Conservation (phyloP, 2,888 invertebrate species). For the Nebria salina region DNA sequence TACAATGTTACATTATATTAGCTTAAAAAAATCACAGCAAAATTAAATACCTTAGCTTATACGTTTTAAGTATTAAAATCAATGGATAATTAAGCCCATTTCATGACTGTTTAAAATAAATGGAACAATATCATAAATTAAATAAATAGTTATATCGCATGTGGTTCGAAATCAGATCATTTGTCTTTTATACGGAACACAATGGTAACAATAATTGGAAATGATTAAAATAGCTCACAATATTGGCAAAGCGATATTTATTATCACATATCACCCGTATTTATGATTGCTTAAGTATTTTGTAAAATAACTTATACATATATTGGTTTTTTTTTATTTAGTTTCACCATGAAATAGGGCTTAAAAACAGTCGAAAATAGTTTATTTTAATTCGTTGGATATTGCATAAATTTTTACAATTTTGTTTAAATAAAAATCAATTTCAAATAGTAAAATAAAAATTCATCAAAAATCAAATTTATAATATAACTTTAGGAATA, state of each 20-base stretch:
- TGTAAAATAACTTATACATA: no score
- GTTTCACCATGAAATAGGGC: neutral
- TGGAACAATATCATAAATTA: neutral
- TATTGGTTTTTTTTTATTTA: no score
- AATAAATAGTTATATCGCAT: neutral
- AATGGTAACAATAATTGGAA: neutral
- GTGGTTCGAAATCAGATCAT: neutral
- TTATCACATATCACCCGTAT: no score
- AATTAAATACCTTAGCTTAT: slow-evolving; percentile 26
- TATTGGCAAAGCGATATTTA: neutral
- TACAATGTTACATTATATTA: slow-evolving; percentile 33
- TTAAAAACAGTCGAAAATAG: neutral
- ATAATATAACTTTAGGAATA: neutral
- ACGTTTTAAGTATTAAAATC: slow-evolving; percentile 25
- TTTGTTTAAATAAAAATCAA: neutral
- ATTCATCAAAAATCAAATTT: neutral
- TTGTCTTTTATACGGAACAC: neutral
- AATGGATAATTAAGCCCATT: neutral
- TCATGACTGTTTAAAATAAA: neutral
- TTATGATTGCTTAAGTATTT: no score
- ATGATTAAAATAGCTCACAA: neutral
- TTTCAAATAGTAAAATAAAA: neutral
- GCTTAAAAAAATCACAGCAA: slow-evolving; percentile 44
- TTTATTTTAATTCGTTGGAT: neutral
- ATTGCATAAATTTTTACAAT: neutral